Percentiles rank a stretch among this genome's conserved stretches.
Evolutionary conservation across 2,888 invertebrate genomes (phyloP).

Genomic region (Acleris laterana): DNA sequence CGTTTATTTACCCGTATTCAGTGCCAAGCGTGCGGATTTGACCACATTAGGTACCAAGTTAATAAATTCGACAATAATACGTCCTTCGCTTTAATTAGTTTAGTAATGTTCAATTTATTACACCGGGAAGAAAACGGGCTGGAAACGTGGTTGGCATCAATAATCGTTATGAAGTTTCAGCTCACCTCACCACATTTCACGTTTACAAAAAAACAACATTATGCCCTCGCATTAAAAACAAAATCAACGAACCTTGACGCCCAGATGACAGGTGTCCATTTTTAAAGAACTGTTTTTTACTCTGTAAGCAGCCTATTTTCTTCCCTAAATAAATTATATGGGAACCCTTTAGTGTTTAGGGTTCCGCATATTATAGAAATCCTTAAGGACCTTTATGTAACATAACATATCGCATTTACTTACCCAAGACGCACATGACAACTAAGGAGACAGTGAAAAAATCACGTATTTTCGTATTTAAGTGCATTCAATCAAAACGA

Average conservation of each 20-base stretch:
- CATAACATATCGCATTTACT: conserved; percentile 40
- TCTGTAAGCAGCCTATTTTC: conserved; percentile 18
- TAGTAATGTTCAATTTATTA: conserved; percentile 49
- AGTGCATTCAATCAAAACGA: too few relatives aligned
- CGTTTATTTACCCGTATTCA: too few relatives aligned
- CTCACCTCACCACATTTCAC: too few relatives aligned
- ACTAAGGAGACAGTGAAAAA: too few relatives aligned
- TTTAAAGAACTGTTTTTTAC: too few relatives aligned
- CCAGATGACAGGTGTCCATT: too few relatives aligned
- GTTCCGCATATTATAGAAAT: conserved; percentile 5
- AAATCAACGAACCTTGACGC: too few relatives aligned
- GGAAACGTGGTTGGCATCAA: not conserved
- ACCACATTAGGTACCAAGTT: conserved; percentile 55
- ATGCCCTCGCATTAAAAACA: too few relatives aligned
- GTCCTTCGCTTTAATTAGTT: conserved; percentile 82
- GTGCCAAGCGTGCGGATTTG: not conserved
- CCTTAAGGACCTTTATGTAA: conserved; percentile 17
- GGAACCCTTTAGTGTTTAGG: conserved; percentile 19
- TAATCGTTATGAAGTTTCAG: too few relatives aligned
- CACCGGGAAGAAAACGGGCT: conserved; percentile 49
- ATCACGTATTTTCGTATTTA: too few relatives aligned
- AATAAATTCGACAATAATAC: conserved; percentile 78
- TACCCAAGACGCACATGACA: conserved; percentile 30
- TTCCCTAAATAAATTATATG: conserved; percentile 19
- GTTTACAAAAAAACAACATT: too few relatives aligned